Evolutionary conservation across 64 coral and sea anemone genomes (phyloP), one percentile per base, ranked within the genome.

Genomic region (Anthopleura sola): DNA sequence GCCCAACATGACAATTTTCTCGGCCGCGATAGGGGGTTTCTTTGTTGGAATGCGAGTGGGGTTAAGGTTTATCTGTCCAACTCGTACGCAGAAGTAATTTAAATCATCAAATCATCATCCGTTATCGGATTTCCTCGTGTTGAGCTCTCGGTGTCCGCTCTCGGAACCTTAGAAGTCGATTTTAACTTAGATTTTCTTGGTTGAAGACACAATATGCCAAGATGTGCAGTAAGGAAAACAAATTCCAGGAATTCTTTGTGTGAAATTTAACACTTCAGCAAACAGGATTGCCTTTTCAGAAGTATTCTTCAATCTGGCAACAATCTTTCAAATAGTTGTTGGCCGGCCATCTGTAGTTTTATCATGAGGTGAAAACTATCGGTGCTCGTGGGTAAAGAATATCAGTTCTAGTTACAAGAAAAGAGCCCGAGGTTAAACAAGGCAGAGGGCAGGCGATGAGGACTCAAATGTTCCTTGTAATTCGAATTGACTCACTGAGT

Each of bases 41-140:
- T 79, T 79, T 44, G 37, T 79, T 48, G 76, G 44, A 79, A 79
- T 79, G 44, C 38, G 44, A 48, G 21, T 37, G 76, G 76, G 76
- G 36, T 48, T 79, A 79, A 17, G 39, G 76, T 38, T 79, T 79
- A 79, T 79, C 76, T 38, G 18, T 44, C 21, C 37, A 79, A 44
- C 76, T 79, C 66, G 76, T 19, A 79, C 39, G 18, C 76, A 79
- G 76, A 48, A 79, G 76, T 48, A 79, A 79, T 79, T 38, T 44
- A 79, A 23, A 79, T 79, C 76, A 79, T 79, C 76, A 38, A 79
- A 79, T 79, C 76, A 44, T 79, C 76, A 79, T 79, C 76, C 44
- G 36, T 79, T 44, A 79, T 44, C 76, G 44, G 36, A 33, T 79
- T 38, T 79, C 76, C 44, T 79, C 39, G 76, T 48, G 36, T 44